These are phyloP conservation scores for Augochlora pura DNA, from an alignment of 1,140 invertebrate species.

Conservation along the genomic window DNA sequence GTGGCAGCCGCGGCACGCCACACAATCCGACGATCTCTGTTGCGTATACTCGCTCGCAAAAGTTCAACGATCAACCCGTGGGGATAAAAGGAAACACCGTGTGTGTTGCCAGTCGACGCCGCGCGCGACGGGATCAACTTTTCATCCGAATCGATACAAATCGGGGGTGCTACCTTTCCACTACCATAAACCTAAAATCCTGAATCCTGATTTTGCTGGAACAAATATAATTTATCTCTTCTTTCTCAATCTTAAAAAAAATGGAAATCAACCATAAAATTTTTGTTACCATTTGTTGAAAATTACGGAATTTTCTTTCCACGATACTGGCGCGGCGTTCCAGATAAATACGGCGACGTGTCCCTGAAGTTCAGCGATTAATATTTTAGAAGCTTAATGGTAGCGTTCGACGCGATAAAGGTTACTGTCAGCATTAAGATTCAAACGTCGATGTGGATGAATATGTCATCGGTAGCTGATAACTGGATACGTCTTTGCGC, in stretches of 20 bases:
- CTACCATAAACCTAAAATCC: no score
- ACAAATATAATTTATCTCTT: no score
- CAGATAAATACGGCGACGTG: not conserved
- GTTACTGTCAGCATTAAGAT: not conserved
- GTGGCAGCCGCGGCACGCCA: slow-evolving; percentile 66
- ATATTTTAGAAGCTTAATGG: not conserved
- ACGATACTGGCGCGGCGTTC: no score
- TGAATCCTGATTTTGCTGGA: no score
- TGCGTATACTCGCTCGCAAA: slow-evolving; percentile 56
- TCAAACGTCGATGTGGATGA: not conserved
- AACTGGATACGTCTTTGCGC: not conserved
- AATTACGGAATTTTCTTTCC: no score
- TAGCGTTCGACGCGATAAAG: not conserved
- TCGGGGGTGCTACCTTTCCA: no score
- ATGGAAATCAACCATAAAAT: no score
- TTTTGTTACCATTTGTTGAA: no score
- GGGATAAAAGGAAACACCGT: not conserved
- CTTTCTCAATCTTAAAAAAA: no score
- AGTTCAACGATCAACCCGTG: slow-evolving; percentile 13
- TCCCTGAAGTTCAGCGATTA: not conserved
- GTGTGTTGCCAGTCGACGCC: no score
- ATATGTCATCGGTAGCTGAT: not conserved
- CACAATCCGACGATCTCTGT: slow-evolving; percentile 60
- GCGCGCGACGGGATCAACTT: no score
- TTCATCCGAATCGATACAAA: no score